Evolutionary conservation across 2,888 invertebrate genomes (phyloP), one percentile per base, ranked within the genome.

Genomic region (Pristionchus mayeri): DNA sequence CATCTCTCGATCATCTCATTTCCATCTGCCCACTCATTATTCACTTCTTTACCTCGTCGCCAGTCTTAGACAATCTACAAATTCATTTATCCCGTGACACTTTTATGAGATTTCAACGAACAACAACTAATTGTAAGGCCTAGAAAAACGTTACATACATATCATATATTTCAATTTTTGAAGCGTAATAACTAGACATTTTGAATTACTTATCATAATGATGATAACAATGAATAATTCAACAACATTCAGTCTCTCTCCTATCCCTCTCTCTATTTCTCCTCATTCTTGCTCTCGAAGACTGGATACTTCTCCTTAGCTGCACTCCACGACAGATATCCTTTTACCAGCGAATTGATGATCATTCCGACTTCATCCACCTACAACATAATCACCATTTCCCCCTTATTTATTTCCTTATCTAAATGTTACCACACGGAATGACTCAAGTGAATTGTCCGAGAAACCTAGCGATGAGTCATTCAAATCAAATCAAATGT

Each of bases 311-410:
- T 87, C 16, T 86, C 76, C 81, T 86, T 86, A 0, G 88, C 91
- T 27, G 88, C 86, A 3, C 57, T 76, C 91, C 91, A 91, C n/a
- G 85, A 84, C 37, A 86, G 78, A 18, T 88, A 84, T 11, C 87
- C 88, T 30, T 85, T 76, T n/a, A 87, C 87, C 50, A 91, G 84
- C 80, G 88, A 87, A 7, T 86, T 52, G 21, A 91, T 87, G 3
- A 89, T 84, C 52, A 87, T 71, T 50, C 91, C 91, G 27, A 91
- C 79, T 78, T 91, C 90, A 11, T 82, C n/a, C 30, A 91, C 44
- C 44, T 44, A 44, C 6, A 9, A 44, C 44, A 44, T 44, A 44
- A 44, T 44, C 44, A n/a, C n/a, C 13, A 44, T 44, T 44, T 13
- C 48, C 18, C 21, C 7, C 44, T 16, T 24, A 21, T n/a, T n/a